Base-by-base conservation (phyloP, 2,797 vertebrate species). In the Leptoclinus maculatus region DNA sequence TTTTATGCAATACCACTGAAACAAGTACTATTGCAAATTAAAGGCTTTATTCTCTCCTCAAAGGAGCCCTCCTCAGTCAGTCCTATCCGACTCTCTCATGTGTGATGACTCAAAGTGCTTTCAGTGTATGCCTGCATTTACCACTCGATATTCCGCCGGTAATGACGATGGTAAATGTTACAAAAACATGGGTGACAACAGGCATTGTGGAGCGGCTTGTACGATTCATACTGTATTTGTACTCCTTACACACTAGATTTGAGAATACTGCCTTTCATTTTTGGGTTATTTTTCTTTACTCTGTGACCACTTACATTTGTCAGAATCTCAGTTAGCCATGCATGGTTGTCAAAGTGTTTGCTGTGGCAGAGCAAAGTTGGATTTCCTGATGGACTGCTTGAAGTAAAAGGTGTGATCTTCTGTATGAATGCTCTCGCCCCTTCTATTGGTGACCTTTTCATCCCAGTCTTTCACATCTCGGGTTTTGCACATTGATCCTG, bases 1-100 rank as follows among this genome's bases (percentile, higher is more conserved):
- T 93, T 93, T 92, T 94, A 94, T 92, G 91, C 92, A 93, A 91
- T 91, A 89, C 74, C 74, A 76, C 85, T 82, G 72, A 87, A 87
- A 83, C 57, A 88, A 70, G 88, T 83, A 88, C 78, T 82, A 88
- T 82, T 90, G 83, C 89, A 90, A 91, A 89, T 88, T 67, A 74
- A 83, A 91, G 87, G 87, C 80, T 92, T 92, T 92, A 80, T 92
- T 88, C 85, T 89, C 80, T 88, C 82, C 88, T 83, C 49, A 78
- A 76, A 87, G 84, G 86, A 92, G 82, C 83, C 82, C 71, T 92
- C 75, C 86, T 89, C 82, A 73, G 80, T 79, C 83, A 59, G 66
- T 85, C 66, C 82, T 65, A 70, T 84, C 74, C 79, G 82, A 82
- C 74, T 80, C 63, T 74, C 57, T 87, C 76, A 83, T 54, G 72